Conservation (phyloP, 2,888 invertebrate species). For the Drosophila histrio region DNA sequence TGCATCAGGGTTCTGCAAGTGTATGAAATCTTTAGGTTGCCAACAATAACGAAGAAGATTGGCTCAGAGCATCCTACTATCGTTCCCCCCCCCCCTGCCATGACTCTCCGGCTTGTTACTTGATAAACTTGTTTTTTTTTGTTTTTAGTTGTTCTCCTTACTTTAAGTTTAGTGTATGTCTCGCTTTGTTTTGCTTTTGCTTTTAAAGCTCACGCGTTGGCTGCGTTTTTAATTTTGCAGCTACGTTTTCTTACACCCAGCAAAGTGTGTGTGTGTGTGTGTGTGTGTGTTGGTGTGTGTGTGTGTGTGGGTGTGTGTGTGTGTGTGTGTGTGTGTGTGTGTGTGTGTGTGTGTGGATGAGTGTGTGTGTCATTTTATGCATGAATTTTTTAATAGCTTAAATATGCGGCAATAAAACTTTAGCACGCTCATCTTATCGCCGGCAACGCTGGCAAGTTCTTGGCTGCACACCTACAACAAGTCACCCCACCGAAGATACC, state of each 20-base stretch:
- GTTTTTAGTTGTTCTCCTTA: neutral
- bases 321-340: conserved; percentile 6
- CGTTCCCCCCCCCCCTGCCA: too few species aligned
- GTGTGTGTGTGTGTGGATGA: conserved; percentile 6
- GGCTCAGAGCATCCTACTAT: too few species aligned
- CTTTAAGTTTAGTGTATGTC: conserved; percentile 9
- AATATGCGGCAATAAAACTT: conserved; percentile 78
- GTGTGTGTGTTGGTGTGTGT: conserved; percentile 29
- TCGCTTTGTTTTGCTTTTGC: neutral
- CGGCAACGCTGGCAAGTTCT: conserved; percentile 60
- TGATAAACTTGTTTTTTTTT: too few species aligned
- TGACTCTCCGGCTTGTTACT: too few species aligned
- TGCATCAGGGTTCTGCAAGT: too few species aligned
- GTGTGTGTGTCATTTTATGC: conserved; percentile 72
- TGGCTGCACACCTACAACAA: conserved; percentile 13
- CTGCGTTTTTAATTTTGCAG: conserved; percentile 57
- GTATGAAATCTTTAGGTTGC: too few species aligned
- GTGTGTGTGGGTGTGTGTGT: too few species aligned
- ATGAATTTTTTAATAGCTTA: conserved; percentile 78
- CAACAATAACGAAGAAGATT: too few species aligned
- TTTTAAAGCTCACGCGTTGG: conserved; percentile 9
- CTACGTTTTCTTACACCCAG: conserved; percentile 14
- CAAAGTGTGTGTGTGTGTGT: conserved; percentile 7
- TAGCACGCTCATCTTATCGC: conserved; percentile 78
- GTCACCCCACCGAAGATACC: neutral